A percentile compares a stretch with the other conserved stretches of the same genome.
Conservation (phyloP, 2,888 invertebrate genomes). For the Invenusta paracnida region DNA sequence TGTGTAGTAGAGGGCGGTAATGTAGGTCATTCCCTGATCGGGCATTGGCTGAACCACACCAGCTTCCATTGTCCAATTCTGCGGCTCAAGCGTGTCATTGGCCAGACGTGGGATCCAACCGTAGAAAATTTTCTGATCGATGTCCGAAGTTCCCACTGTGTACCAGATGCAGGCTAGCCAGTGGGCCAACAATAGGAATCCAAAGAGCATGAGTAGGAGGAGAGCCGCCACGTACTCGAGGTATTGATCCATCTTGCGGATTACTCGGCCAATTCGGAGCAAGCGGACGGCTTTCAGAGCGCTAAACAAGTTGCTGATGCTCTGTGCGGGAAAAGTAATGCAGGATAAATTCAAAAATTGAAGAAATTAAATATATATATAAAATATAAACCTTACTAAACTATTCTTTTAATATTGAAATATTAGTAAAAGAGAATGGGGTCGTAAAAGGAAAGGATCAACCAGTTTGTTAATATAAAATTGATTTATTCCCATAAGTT, state of each 20-base stretch:
- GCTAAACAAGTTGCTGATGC: slow-evolving; percentile 95
- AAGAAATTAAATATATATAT: no score
- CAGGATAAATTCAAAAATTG: no score
- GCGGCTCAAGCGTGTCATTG: slow-evolving; percentile 33
- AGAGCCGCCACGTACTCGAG: slow-evolving; percentile 99
- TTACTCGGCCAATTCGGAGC: slow-evolving; percentile 89
- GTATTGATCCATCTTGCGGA: slow-evolving; percentile 95
- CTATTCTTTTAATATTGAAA: no score
- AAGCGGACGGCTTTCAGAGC: slow-evolving; percentile 96
- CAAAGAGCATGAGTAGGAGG: slow-evolving; percentile 86
- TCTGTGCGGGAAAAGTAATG: no score
- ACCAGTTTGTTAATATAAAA: no score
- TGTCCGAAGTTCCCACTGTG: slow-evolving; percentile 70
- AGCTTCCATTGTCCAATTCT: not conserved
- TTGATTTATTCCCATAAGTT: no score
- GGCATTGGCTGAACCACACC: slow-evolving; percentile 66
- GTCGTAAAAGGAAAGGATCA: no score
- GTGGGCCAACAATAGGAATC: slow-evolving; percentile 99
- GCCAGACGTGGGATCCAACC: slow-evolving; percentile 77
- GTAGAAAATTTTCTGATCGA: slow-evolving; percentile 61
- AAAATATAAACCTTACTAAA: no score
- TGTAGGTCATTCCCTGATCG: slow-evolving; percentile 63
- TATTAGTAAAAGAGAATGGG: no score
- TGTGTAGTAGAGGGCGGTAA: slow-evolving; percentile 95
- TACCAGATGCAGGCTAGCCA: slow-evolving; percentile 99